Percentiles rank a stretch among this genome's conserved stretches.
Evolutionary conservation across 2,888 invertebrate genomes (phyloP).

Genomic region (Lasioglossum pauxillum): DNA sequence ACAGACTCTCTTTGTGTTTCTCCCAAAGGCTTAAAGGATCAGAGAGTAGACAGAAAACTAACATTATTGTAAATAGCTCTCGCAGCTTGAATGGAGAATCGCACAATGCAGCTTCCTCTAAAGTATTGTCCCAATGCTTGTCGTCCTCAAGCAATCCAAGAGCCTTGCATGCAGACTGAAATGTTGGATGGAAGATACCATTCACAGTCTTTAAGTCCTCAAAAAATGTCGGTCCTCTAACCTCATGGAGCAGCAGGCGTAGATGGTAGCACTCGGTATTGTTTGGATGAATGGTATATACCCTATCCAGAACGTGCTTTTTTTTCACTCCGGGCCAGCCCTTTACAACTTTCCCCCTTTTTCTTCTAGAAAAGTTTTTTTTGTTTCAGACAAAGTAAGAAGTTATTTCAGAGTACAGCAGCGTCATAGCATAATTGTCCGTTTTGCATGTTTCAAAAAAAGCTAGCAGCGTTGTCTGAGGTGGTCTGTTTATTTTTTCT

Average conservation of each 20-base stretch:
- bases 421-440: slow-evolving; percentile 78
- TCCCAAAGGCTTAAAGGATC: not conserved
- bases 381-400: slow-evolving; percentile 35
- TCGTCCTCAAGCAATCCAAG: not conserved
- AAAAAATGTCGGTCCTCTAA: not conserved
- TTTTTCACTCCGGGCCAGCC: not conserved
- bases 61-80: not conserved
- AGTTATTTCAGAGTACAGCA: slow-evolving; percentile 67
- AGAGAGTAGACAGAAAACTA: not conserved
- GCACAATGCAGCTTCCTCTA: not conserved
- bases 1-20: not conserved
- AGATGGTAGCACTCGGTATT: slow-evolving; percentile 22
- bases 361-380: not conserved
- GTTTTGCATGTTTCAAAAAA: slow-evolving; percentile 20
- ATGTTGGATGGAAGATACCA: not conserved
- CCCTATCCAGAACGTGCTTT: not conserved
- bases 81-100: not conserved
- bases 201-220: not conserved
- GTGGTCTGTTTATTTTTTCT: too few species aligned
- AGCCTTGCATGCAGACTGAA: not conserved
- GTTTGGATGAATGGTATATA: slow-evolving; percentile 32
- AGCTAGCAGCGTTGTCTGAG: not conserved
- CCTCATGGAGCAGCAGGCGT: not conserved
- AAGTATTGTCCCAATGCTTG: not conserved
- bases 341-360: not conserved